Conservation (phyloP, 1,140 invertebrate genomes). For the Panonychus citri region DNA sequence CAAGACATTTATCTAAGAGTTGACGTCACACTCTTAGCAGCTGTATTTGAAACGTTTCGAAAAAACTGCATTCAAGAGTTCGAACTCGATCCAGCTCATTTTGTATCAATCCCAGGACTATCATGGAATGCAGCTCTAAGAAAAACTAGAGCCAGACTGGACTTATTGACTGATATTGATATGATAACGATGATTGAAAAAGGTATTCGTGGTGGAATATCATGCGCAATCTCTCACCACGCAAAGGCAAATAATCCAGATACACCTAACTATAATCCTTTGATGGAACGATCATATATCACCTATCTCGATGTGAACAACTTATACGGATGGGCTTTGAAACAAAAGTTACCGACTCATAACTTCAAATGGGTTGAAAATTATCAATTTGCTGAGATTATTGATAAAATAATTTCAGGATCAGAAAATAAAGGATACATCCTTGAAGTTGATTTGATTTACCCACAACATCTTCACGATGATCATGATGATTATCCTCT, state of each 20-base stretch:
- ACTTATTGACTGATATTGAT: conserved; percentile 16
- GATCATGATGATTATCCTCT: no score
- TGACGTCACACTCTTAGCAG: no score
- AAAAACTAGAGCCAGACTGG: conserved; percentile 16
- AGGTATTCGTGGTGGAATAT: not conserved
- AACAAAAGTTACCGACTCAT: conserved; percentile 7
- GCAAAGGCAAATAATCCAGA: conserved; percentile 9
- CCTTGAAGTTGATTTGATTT: conserved; percentile 9
- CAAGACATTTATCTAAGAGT: no score
- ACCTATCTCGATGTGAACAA: conserved; percentile 15
- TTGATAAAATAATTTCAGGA: no score
- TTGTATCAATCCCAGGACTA: conserved; percentile 17
- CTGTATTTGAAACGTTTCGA: no score
- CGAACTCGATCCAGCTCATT: conserved; percentile 18
- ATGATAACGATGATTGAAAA: conserved; percentile 18
- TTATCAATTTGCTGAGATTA: no score
- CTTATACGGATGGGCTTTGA: conserved; percentile 13
- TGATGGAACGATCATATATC: conserved; percentile 13
- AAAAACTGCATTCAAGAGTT: not conserved
- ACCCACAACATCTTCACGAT: not conserved
- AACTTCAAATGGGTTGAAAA: conserved; percentile 5
- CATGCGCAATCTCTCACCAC: not conserved
- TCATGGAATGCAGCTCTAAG: conserved; percentile 5
- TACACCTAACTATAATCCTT: conserved; percentile 11
- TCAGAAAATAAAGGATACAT: not conserved